Percentiles rank a stretch among this genome's conserved stretches.
Conservation (phyloP, 2,113 vertebrate species). For the Spea bombifrons region DNA sequence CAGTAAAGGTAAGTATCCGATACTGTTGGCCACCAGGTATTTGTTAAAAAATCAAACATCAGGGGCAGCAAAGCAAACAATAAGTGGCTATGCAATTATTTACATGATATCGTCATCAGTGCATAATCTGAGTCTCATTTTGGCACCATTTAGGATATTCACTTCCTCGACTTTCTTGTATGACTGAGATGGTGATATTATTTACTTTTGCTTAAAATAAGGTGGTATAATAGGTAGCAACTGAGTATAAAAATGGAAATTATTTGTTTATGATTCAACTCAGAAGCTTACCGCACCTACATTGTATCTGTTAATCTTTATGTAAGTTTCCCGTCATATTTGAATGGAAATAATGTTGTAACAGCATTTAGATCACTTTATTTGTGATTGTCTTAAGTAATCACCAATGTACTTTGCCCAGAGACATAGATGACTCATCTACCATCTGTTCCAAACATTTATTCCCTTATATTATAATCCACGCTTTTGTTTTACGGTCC, state of each 20-base stretch:
- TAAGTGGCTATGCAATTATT: too few relatives aligned
- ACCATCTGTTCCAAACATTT: background rate
- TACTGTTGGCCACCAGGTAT: too few relatives aligned
- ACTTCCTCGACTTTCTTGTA: too few relatives aligned
- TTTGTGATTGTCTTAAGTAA: background rate
- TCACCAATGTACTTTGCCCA: conserved; percentile 2
- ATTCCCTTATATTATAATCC: conserved; percentile 12
- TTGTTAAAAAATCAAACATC: too few relatives aligned
- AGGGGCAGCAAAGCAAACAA: too few relatives aligned
- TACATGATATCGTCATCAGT: too few relatives aligned
- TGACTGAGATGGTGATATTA: background rate
- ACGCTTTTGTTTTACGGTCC: background rate
- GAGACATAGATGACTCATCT: conserved; percentile 17
- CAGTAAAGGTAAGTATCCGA: too few relatives aligned
- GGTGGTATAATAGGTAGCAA: background rate
- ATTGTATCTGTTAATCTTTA: background rate
- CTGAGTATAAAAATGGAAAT: background rate
- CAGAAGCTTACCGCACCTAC: background rate
- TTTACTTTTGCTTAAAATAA: background rate
- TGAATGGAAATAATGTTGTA: background rate
- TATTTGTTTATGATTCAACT: background rate
- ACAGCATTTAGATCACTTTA: background rate
- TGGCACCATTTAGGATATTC: too few relatives aligned
- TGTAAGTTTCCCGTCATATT: background rate
- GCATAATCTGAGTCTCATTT: too few relatives aligned